Base-by-base conservation (phyloP, 2,888 invertebrate genomes). In the Acrobasis repandana region DNA sequence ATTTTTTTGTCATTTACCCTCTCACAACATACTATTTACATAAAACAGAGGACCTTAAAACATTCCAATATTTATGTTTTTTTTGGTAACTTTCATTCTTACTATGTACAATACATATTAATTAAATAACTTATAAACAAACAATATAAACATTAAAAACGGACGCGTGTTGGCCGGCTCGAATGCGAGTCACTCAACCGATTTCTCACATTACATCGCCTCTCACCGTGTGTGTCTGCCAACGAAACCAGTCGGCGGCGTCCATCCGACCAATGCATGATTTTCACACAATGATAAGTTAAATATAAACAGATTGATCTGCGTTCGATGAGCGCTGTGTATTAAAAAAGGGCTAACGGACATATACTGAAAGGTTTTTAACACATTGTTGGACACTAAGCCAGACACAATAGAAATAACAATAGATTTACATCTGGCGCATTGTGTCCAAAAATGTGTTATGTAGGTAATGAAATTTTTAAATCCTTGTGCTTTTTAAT, bases 121-220 rank as follows among this genome's bases (percentile, higher is more conserved):
- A 76, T 85, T 87, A 89, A 90, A 90, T 86, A 88, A 86, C 90
- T 90, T 90, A 90, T 70, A 88, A 88, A 90, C 79, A 85, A 88
- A 87, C 74, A 83, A 88, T 88, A 88, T 87, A 90, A 87, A 88
- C 77, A 80, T 75, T 87, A 86, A 85, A 90, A 88, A 87, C 77
- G 76, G 83, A 78, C 73, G 72, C 82, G 71, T 75, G 63, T 48
- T 67, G 70, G 69, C 67, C 58, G 36, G 20, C n/a, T 49, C 49
- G 20, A 36, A 34, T 50, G 49, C 49, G 58, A 49, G 58, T 49
- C 34, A 49, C 49, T 38, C 65, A 67, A 66, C 62, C 51, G 61
- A 63, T 49, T 60, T 61, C 62, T 62, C 63, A 64, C 64, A 60
- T 54, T 36, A 34, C 15, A 38, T 58, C 18, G 18, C 49, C 58